These are phyloP conservation scores for Corvus cornix DNA, from an alignment of 2,113 vertebrate species.

Conservation along the genomic window DNA sequence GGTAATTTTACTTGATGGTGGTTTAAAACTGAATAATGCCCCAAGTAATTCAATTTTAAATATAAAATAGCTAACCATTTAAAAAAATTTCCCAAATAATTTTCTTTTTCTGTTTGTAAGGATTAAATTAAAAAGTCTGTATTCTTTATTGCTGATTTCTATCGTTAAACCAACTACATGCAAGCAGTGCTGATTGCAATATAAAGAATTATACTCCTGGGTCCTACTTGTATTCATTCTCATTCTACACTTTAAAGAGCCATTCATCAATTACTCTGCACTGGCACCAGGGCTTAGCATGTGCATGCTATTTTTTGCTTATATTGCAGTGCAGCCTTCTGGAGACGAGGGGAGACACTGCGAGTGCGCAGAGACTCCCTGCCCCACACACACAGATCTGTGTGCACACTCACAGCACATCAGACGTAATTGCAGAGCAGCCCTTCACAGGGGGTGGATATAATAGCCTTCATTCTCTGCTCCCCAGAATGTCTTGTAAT, in stretches of 20 bases:
- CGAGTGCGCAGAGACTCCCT: background rate
- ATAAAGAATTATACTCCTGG: constrained; percentile 77
- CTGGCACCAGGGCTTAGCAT: constrained; percentile 43
- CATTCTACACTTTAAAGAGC: constrained; percentile 69
- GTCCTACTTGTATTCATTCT: constrained; percentile 75
- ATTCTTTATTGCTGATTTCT: constrained; percentile 70
- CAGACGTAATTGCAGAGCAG: background rate
- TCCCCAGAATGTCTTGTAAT: background rate
- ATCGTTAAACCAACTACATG: constrained; percentile 69
- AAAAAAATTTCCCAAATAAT: background rate
- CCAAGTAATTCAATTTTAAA: constrained; percentile 35
- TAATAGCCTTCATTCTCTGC: background rate
- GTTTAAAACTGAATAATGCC: background rate
- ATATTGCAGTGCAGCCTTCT: constrained; percentile 42
- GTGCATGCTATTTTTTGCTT: background rate
- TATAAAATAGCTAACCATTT: background rate
- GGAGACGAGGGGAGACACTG: background rate
- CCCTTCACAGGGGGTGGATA: background rate
- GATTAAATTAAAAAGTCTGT: constrained; percentile 71
- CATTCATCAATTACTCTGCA: constrained; percentile 75
- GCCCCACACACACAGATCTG: background rate
- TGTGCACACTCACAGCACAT: background rate
- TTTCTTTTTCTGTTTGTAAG: constrained; percentile 54
- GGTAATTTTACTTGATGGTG: background rate
- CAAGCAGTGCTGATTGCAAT: constrained; percentile 73